phyloP scores from a whole-genome alignment of 2,888 invertebrate genomes.

The Nebria salina region DNA sequence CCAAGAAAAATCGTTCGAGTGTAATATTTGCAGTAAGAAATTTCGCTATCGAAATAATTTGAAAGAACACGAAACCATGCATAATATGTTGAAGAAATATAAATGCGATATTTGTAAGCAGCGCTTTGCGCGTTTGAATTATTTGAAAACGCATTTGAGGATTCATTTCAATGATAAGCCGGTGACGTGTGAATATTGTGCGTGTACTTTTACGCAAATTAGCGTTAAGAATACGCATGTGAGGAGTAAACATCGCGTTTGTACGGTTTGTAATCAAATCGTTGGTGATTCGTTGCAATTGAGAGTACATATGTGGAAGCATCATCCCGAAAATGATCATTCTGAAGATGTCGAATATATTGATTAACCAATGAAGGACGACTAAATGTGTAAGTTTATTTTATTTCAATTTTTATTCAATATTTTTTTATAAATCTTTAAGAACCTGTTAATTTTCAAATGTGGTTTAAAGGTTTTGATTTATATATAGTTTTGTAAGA shows the following conservation, averaged over 20 bases:
- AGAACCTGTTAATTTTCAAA: no score
- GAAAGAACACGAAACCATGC: constrained; percentile 48
- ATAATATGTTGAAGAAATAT: constrained; percentile 49
- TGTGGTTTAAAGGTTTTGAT: no score
- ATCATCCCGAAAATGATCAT: constrained; percentile 35
- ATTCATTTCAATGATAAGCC: constrained; percentile 49
- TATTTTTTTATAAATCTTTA: no score
- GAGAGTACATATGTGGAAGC: constrained; percentile 50
- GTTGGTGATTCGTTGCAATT: constrained; percentile 50
- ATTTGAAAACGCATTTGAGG: constrained; percentile 53
- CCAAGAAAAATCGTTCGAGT: constrained; percentile 50
- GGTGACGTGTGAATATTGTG: constrained; percentile 50
- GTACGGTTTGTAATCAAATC: constrained; percentile 48
- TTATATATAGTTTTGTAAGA: no score
- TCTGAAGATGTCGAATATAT: neutral
- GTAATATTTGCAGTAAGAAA: constrained; percentile 49
- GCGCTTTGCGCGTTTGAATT: constrained; percentile 54
- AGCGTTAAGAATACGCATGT: constrained; percentile 54
- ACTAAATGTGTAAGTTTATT: no score
- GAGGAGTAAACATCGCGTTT: constrained; percentile 49
- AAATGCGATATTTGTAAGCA: constrained; percentile 50
- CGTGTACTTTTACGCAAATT: constrained; percentile 53
- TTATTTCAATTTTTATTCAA: no score
- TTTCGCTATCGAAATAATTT: constrained; percentile 51
- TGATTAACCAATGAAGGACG: no score